A percentile compares a stretch with the other conserved stretches of the same genome.
phyloP scores from a whole-genome alignment of 2,888 invertebrate genomes.

The Drosophila greeni region DNA sequence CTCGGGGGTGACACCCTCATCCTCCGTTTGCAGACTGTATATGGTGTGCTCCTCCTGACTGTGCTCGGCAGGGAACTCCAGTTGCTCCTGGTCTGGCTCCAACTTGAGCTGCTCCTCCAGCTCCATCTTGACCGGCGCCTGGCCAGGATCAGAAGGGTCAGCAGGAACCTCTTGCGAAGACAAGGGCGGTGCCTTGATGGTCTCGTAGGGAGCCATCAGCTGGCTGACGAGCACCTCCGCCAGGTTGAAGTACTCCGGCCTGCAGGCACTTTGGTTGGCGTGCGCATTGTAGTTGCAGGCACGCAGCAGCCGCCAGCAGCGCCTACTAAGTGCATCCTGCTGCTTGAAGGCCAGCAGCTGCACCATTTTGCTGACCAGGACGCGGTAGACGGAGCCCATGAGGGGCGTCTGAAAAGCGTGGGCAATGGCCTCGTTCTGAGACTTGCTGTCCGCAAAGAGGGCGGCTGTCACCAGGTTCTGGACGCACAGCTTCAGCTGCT shows the following conservation, averaged over 20 bases:
- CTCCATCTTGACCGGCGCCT: slow-evolving; percentile 39
- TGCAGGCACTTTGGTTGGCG: slow-evolving; percentile 71
- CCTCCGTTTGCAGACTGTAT: slow-evolving; percentile 72
- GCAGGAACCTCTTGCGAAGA: slow-evolving; percentile 27
- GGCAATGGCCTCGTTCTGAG: slow-evolving; percentile 60
- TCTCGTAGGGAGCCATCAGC: slow-evolving; percentile 75
- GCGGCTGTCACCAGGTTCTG: slow-evolving; percentile 73
- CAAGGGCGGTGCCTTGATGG: slow-evolving; percentile 61
- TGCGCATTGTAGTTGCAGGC: slow-evolving; percentile 75
- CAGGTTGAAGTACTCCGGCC: slow-evolving; percentile 76
- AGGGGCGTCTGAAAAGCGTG: slow-evolving; percentile 72
- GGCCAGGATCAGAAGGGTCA: not conserved
- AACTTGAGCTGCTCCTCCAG: slow-evolving; percentile 12
- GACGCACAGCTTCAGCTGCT: slow-evolving; percentile 69
- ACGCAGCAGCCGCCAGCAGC: slow-evolving; percentile 76
- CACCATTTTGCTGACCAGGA: slow-evolving; percentile 75
- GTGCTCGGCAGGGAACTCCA: slow-evolving; percentile 32
- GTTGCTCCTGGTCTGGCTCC: slow-evolving; percentile 16
- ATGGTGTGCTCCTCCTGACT: slow-evolving; percentile 63
- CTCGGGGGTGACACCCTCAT: slow-evolving; percentile 53
- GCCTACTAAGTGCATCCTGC: slow-evolving; percentile 67
- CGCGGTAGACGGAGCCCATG: slow-evolving; percentile 76
- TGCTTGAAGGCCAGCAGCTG: slow-evolving; percentile 77
- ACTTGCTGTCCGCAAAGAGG: slow-evolving; percentile 68
- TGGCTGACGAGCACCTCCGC: slow-evolving; percentile 77